Evolutionary conservation across 1,140 invertebrate genomes (phyloP).

Genomic region (Steinernema khuongi): DNA sequence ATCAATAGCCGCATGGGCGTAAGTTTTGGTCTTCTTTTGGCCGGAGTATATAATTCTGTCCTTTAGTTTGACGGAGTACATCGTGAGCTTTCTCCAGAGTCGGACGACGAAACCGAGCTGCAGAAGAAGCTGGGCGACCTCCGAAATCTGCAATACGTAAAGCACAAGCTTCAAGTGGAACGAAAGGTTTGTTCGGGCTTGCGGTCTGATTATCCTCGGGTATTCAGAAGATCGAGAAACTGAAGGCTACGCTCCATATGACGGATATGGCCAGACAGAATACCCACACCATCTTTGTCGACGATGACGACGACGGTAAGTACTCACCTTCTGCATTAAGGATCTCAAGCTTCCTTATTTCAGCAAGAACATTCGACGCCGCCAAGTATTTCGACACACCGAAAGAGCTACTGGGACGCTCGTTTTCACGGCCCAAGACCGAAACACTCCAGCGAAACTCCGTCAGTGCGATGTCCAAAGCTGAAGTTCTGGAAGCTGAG

Average conservation of each 20-base stretch:
- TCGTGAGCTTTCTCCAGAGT: conserved; percentile 66
- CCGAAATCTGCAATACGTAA: conserved; percentile 83
- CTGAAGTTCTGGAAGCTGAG: conserved; percentile 62
- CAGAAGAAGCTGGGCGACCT: conserved; percentile 82
- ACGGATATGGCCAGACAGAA: conserved; percentile 71
- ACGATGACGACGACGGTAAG: conserved; percentile 66
- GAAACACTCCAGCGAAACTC: conserved; percentile 62
- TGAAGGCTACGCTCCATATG: conserved; percentile 77
- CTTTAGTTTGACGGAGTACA: conserved; percentile 65
- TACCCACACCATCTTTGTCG: conserved; percentile 76
- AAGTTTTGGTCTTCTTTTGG: conserved; percentile 32
- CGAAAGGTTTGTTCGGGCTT: conserved; percentile 63
- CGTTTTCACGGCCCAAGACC: conserved; percentile 68
- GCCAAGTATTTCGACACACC: conserved; percentile 72
- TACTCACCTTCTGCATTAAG: neutral
- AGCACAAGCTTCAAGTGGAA: conserved; percentile 77
- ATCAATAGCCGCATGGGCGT: conserved; percentile 76
- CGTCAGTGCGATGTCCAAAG: conserved; percentile 62
- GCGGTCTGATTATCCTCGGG: conserved; percentile 10
- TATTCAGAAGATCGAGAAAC: conserved; percentile 71
- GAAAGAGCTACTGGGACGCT: conserved; percentile 67
- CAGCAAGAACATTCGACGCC: conserved; percentile 68
- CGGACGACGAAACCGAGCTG: conserved; percentile 67
- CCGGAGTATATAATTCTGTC: neutral
- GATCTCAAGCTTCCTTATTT: conserved; percentile 18